Evolutionary conservation across 2,888 invertebrate species (phyloP).

Genomic region (Volucella bombylans): DNA sequence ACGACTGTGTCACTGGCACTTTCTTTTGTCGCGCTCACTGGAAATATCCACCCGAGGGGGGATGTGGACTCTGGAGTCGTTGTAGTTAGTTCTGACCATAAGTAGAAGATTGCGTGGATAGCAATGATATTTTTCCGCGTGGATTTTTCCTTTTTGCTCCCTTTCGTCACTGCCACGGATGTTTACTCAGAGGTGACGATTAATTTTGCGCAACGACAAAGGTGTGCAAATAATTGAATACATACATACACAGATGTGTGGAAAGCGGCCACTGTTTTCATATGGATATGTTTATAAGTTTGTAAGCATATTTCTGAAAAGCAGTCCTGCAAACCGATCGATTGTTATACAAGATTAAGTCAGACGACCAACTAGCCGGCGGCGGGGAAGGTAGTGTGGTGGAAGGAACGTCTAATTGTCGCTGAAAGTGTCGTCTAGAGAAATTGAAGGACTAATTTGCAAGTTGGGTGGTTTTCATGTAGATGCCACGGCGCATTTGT

Average conservation of each 20-base stretch:
- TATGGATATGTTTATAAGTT: neutral
- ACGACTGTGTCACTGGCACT: constrained; percentile 61
- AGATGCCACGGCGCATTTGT: constrained; percentile 48
- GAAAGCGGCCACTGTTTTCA: neutral
- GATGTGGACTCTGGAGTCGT: neutral
- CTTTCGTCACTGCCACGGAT: constrained; percentile 25
- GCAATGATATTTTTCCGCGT: constrained; percentile 58
- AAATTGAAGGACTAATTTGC: constrained; percentile 66
- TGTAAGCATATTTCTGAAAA: neutral
- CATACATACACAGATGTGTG: constrained; percentile 2
- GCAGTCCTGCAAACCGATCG: constrained; percentile 8
- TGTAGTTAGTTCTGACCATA: constrained; percentile 1
- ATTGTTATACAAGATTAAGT: constrained; percentile 26
- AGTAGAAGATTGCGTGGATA: constrained; percentile 67
- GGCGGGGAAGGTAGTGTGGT: too few relatives aligned
- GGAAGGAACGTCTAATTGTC: constrained; percentile 22
- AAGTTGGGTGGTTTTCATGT: constrained; percentile 14
- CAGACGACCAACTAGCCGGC: neutral
- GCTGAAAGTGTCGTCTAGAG: constrained; percentile 32
- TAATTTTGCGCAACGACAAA: constrained; percentile 65
- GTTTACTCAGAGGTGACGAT: constrained; percentile 62
- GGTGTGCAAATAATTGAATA: constrained; percentile 71
- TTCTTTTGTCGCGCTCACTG: constrained; percentile 44
- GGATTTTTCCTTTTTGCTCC: neutral
- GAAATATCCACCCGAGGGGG: neutral